Evolutionary conservation across 2,797 vertebrate genomes (phyloP).

Genomic region (Carcharodon carcharias): DNA sequence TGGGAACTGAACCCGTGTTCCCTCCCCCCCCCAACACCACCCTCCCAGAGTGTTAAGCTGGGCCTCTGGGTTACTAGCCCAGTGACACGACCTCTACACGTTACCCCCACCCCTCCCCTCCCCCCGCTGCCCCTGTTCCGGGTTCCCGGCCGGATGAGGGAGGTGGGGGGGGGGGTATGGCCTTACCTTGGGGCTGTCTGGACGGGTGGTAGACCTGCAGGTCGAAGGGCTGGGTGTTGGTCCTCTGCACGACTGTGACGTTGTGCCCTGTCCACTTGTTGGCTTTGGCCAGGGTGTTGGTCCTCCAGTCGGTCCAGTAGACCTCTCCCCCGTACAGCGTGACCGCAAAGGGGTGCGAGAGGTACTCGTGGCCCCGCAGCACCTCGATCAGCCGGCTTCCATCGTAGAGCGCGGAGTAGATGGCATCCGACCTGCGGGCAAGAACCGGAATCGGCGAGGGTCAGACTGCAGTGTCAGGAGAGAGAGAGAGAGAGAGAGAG

Average conservation of each 20-base stretch:
- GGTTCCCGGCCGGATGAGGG: too few relatives aligned
- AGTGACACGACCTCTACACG: too few relatives aligned
- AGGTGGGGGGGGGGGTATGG: too few relatives aligned
- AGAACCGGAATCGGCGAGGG: too few relatives aligned
- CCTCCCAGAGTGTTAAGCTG: too few relatives aligned
- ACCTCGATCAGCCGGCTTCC: slow-evolving; percentile 93
- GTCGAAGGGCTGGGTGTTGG: slow-evolving; percentile 96
- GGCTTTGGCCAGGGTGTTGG: slow-evolving; percentile 92
- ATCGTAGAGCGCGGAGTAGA: slow-evolving; percentile 89
- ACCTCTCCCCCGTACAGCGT: slow-evolving; percentile 93
- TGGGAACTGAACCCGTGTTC: too few relatives aligned
- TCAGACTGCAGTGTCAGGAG: too few relatives aligned
- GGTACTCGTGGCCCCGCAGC: slow-evolving; percentile 88
- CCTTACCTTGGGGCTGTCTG: slow-evolving; percentile 85
- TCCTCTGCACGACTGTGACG: slow-evolving; percentile 89
- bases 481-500: too few relatives aligned
- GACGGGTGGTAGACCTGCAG: slow-evolving; percentile 95
- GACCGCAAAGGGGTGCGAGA: slow-evolving; percentile 93
- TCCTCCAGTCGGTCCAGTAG: slow-evolving; percentile 97
- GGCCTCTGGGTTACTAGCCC: too few relatives aligned
- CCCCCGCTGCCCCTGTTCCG: too few relatives aligned
- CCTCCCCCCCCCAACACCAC: too few relatives aligned
- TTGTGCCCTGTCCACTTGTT: slow-evolving; percentile 98
- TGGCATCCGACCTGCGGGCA: slow-evolving; percentile 84
- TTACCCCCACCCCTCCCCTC: too few relatives aligned